These are phyloP conservation scores for Halotydeus destructor DNA, from an alignment of 1,140 invertebrate genomes.

Conservation along the genomic window DNA sequence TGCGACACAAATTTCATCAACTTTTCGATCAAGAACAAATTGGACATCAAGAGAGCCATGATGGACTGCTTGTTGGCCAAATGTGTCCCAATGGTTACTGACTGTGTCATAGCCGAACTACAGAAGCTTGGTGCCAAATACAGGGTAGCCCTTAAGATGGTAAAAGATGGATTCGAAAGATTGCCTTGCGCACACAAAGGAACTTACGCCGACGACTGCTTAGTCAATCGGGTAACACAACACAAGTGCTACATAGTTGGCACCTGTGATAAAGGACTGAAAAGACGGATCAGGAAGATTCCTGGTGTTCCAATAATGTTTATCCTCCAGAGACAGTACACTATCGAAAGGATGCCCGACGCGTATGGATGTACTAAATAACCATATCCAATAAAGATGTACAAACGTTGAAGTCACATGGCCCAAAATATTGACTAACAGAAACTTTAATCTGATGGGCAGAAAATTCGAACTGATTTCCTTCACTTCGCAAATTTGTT, in stretches of 20 bases:
- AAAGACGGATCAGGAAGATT: constrained; percentile 86
- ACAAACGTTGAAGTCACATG: too few relatives aligned
- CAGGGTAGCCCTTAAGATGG: constrained; percentile 79
- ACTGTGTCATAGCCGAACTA: constrained; percentile 94
- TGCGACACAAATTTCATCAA: constrained; percentile 98
- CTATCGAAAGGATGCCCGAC: constrained; percentile 95
- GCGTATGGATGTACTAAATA: constrained; percentile 50
- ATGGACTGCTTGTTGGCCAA: constrained; percentile 98
- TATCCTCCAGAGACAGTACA: constrained; percentile 68
- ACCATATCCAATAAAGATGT: too few relatives aligned
- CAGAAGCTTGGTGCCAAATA: constrained; percentile 93
- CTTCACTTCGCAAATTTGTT: too few relatives aligned
- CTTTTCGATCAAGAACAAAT: constrained; percentile 94
- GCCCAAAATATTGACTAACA: too few relatives aligned
- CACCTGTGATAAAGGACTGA: constrained; percentile 94
- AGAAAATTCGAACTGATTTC: too few relatives aligned
- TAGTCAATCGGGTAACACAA: constrained; percentile 82
- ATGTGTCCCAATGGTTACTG: constrained; percentile 93
- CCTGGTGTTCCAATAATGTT: constrained; percentile 98
- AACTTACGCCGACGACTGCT: constrained; percentile 96
- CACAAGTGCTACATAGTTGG: constrained; percentile 99
- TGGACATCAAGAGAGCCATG: constrained; percentile 91
- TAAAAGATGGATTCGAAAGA: constrained; percentile 86
- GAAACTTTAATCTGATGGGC: too few relatives aligned
- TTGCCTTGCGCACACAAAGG: constrained; percentile 89